Conservation (phyloP, 2,797 vertebrate genomes). For the Babyrousa celebensis region DNA sequence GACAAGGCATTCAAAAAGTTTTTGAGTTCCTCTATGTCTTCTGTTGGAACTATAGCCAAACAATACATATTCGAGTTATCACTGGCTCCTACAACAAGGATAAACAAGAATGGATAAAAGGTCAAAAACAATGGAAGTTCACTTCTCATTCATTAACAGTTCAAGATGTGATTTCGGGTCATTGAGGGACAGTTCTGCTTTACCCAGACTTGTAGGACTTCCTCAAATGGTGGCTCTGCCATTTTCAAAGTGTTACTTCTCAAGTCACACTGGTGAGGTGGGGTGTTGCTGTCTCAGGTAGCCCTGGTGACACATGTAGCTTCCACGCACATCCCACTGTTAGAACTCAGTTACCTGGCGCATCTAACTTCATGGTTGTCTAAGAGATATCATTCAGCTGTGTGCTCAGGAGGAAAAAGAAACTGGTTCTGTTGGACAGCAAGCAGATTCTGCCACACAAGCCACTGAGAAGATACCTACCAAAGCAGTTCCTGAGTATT, state of each 20-base stretch:
- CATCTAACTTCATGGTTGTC: too few species aligned
- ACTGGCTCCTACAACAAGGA: not conserved
- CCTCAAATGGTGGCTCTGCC: not conserved
- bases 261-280: not conserved
- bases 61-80: not conserved
- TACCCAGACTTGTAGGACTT: not conserved
- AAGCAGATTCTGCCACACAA: not conserved
- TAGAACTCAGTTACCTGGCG: not conserved
- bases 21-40: not conserved
- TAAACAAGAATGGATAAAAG: not conserved
- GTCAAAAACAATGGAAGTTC: not conserved
- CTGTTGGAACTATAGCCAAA: not conserved
- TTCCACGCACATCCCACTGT: not conserved
- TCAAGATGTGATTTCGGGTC: not conserved
- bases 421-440: not conserved
- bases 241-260: not conserved
- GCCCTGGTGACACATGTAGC: fast-evolving
- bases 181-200: not conserved
- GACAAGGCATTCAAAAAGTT: not conserved
- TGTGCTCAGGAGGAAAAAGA: not conserved
- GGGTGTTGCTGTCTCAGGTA: not conserved
- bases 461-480: not conserved
- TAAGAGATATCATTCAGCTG: not conserved
- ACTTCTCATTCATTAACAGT: not conserved
- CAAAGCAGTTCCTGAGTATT: not conserved